Base-by-base conservation (phyloP, 2,113 vertebrate species). In the Apodemus speciosus region DNA sequence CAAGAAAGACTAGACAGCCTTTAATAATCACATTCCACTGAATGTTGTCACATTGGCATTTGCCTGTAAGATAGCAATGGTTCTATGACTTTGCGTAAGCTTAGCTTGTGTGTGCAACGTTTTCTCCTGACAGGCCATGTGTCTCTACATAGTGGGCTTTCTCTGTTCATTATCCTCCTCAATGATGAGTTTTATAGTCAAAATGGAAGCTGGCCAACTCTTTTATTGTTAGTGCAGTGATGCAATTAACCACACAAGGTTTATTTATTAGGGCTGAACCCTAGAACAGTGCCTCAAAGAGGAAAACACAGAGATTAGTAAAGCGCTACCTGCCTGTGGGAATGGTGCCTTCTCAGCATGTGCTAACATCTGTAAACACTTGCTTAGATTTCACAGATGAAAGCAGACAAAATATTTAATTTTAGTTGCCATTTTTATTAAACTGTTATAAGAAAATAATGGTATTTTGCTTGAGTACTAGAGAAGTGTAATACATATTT, bases 151-250 rank as follows among this genome's bases (percentile, higher is more conserved):
- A 20, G 80, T 92, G 79, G 49, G 25, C 38, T 86, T 97, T 96
- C 75, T 93, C 49, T 96, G 68, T 95, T 95, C 92, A 95, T 93
- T 97, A 95, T 89, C 69, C 35, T 93, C 92, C 93, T 96, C 96
- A 97, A 97, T 97, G 95, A 97, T 97, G 97, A 96, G 96, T 98
- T 98, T 97, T 97, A 96, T 90, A 97, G 96, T 96, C 92, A 94
- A 32, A 95, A 91, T 98, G 97, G 97, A 97, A 96, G 90, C 91
- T 79, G 66, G 97, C 97, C 97, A 98, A 73, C 86, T 94, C 96
- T 87, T 87, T 98, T 97, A 97, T 97, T 98, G 96, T 96, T 96
- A 95, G 84, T 96, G 91, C 72, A 89, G 91, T 92, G 95, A 92
- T 86, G 75, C 97, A 97, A 98, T 98, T 97, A 98, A 95, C 93